These are phyloP conservation scores for Corythornis vintsioides DNA, from an alignment of 2,113 vertebrate genomes.

Conservation along the genomic window DNA sequence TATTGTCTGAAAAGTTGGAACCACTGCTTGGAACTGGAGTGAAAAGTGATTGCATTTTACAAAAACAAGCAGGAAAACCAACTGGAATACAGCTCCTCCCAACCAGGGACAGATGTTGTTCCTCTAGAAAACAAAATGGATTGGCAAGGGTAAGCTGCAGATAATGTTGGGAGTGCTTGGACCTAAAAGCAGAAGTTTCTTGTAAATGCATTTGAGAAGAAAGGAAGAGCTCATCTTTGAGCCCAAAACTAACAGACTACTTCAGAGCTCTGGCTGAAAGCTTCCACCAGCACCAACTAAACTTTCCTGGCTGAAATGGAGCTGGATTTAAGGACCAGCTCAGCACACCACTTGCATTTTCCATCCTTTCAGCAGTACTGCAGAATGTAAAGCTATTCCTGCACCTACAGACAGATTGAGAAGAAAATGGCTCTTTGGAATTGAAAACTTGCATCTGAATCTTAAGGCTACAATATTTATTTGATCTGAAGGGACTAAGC, in stretches of 20 bases:
- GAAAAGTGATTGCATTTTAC: background rate
- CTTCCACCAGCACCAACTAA: background rate
- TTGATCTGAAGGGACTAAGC: background rate
- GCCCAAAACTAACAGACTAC: background rate
- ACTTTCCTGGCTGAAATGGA: background rate
- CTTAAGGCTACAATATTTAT: background rate
- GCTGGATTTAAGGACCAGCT: background rate
- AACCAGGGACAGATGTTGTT: constrained; percentile 34
- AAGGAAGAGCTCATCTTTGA: background rate
- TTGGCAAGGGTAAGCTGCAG: constrained; percentile 7
- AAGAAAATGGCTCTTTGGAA: background rate
- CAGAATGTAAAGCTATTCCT: background rate
- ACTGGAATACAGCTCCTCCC: background rate
- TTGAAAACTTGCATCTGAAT: background rate
- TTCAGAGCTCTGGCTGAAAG: constrained; percentile 7
- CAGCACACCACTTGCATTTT: background rate
- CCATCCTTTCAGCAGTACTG: background rate
- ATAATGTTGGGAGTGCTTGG: background rate
- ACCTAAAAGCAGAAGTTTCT: background rate
- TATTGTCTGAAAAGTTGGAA: background rate
- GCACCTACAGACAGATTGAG: background rate
- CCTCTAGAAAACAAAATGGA: background rate
- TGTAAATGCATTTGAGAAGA: background rate
- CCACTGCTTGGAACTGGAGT: background rate
- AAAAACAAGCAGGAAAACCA: constrained; percentile 2